A percentile compares a stretch with the other conserved stretches of the same genome.
These are phyloP conservation scores for Alentia gelatinosa DNA, from an alignment of 2,888 invertebrate genomes.

Conservation along the genomic window DNA sequence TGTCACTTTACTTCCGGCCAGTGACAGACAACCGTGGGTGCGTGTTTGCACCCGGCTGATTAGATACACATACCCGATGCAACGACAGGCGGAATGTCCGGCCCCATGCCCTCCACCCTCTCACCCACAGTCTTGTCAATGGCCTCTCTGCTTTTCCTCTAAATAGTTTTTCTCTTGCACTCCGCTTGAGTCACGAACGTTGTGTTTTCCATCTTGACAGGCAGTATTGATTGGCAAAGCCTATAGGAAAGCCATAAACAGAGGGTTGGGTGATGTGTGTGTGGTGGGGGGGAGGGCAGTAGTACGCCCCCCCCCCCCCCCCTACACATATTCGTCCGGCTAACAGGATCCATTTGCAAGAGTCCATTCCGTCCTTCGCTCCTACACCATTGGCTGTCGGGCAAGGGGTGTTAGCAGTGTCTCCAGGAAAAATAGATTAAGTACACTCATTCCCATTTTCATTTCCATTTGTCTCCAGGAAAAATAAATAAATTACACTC, in stretches of 20 bases:
- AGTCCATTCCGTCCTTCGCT: no score
- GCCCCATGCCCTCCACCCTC: background rate
- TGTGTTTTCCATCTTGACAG: slow-evolving; percentile 24
- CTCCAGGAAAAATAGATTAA: no score
- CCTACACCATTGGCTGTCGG: no score
- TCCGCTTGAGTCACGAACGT: slow-evolving; percentile 16
- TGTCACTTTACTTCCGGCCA: no score
- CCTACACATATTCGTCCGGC: no score
- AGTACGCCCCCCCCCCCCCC: no score
- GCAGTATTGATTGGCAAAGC: background rate
- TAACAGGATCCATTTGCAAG: no score
- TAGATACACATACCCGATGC: slow-evolving; percentile 8
- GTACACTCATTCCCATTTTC: no score
- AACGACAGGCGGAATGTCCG: background rate
- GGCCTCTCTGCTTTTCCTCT: slow-evolving; percentile 20
- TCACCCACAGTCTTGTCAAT: background rate
- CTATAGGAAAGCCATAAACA: background rate
- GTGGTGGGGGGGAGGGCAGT: background rate
- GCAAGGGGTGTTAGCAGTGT: no score
- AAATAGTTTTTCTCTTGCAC: background rate
- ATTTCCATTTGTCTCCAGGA: no score
- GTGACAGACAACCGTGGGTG: background rate
- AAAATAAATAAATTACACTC: no score
- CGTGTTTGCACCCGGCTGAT: slow-evolving; percentile 21
- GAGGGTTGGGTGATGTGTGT: background rate